Evolutionary conservation across 1,140 invertebrate species (phyloP).

Genomic region (Portunus trituberculatus): DNA sequence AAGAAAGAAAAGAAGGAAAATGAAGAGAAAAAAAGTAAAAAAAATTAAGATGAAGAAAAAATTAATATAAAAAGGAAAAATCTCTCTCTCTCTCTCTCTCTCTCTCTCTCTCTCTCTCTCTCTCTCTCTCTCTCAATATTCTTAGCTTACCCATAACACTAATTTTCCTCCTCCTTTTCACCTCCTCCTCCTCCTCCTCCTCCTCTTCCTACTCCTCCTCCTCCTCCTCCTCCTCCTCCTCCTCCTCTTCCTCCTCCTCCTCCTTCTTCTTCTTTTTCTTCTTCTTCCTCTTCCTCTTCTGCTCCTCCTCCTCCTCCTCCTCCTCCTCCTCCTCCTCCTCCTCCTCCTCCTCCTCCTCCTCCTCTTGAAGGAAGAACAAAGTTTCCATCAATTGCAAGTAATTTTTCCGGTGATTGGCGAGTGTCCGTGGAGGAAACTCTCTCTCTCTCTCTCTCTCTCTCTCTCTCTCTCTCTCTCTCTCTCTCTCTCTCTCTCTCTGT

Average conservation of each 20-base stretch:
- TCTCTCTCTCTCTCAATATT: not conserved
- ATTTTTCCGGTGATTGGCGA: slow-evolving; percentile 58
- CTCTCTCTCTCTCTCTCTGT: not conserved
- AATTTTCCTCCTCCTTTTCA: not conserved
- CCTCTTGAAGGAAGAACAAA: slow-evolving; percentile 30
- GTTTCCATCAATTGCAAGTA: slow-evolving; percentile 59
- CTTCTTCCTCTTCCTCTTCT: not conserved
- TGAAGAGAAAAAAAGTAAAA: too few species aligned
- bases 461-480: slow-evolving; percentile 7
- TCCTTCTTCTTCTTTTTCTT: not conserved
- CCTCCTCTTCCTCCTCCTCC: not conserved
- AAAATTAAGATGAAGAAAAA: too few species aligned
- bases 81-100: not conserved
- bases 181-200: not conserved
- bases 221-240: not conserved
- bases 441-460: slow-evolving; percentile 28
- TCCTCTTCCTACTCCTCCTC: not conserved
- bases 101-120: not conserved
- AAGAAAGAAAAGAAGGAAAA: too few species aligned
- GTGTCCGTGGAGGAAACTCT: not conserved
- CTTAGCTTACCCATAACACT: not conserved
- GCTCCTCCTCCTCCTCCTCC: not conserved
- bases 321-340: not conserved
- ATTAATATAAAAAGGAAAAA: too few species aligned
- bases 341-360: not conserved